phyloP scores from a whole-genome alignment of 2,888 invertebrate genomes.

The Chrysolina oricalcia region DNA sequence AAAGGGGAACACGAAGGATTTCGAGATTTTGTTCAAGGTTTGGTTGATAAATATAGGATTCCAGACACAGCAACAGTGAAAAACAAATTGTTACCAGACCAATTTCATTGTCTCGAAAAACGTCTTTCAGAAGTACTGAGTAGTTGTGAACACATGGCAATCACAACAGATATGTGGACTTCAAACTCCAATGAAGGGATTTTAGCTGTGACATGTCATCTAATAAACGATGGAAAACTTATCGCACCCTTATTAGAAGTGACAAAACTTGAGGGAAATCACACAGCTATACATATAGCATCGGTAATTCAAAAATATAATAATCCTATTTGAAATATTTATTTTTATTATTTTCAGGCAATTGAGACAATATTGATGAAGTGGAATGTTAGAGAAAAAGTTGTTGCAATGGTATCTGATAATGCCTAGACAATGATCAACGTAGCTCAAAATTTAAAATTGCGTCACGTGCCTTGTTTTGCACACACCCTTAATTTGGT shows the following conservation, averaged over 20 bases:
- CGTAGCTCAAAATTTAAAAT: not conserved
- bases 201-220: not conserved
- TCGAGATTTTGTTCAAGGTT: not conserved
- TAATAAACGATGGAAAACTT: not conserved
- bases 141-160: not conserved
- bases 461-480: not conserved
- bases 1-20: not conserved
- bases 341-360: not conserved
- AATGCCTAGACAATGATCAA: not conserved
- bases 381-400: slow-evolving; percentile 1
- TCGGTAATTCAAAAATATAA: not conserved
- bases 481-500: not conserved
- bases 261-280: slow-evolving; percentile 1
- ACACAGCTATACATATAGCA: not conserved
- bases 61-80: not conserved
- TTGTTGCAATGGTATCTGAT: slow-evolving; percentile 2
- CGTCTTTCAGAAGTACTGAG: not conserved
- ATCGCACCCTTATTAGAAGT: not conserved
- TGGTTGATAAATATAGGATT: not conserved
- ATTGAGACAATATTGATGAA: slow-evolving; percentile 6
- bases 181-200: not conserved
- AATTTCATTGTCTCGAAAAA: not conserved
- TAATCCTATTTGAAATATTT: not conserved
- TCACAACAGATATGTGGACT: slow-evolving; percentile 3
- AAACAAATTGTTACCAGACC: not conserved